Evolutionary conservation across 2,797 vertebrate genomes (phyloP).

Genomic region (Pangasius mekongensis): DNA sequence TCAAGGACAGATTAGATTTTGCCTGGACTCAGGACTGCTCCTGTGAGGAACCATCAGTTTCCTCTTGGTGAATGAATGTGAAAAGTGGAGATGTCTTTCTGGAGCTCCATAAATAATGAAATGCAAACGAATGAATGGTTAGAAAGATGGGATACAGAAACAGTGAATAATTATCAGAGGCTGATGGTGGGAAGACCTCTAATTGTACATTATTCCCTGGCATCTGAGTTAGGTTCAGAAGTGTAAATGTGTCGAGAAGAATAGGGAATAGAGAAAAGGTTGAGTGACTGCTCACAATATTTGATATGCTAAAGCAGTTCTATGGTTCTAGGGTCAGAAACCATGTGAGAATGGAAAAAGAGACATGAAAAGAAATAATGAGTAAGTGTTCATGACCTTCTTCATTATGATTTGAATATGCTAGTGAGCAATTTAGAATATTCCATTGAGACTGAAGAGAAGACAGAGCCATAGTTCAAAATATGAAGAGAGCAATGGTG

Average conservation of each 20-base stretch:
- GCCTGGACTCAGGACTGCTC: neutral
- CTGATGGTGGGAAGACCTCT: neutral
- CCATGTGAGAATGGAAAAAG: neutral
- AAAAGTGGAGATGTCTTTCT: neutral
- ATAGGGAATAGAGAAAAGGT: constrained; percentile 2
- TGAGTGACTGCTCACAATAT: neutral
- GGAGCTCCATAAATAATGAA: neutral
- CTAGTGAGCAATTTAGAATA: constrained; percentile 9
- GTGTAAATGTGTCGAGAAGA: neutral
- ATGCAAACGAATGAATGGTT: neutral
- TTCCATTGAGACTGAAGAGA: constrained; percentile 3
- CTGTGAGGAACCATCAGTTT: neutral
- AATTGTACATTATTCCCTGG: neutral
- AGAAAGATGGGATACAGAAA: neutral
- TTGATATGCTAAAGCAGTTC: constrained; percentile 18
- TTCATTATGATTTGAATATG: constrained; percentile 25
- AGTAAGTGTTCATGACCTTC: constrained; percentile 27
- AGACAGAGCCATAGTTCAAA: neutral
- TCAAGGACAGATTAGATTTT: neutral
- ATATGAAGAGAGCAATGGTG: neutral
- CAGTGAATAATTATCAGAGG: neutral
- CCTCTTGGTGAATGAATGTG: neutral
- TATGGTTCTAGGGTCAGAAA: constrained; percentile 13
- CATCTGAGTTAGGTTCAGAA: neutral
- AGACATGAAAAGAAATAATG: constrained; percentile 25